Evolutionary conservation across 2,113 vertebrate genomes (phyloP).

Genomic region (Oryctolagus cuniculus): DNA sequence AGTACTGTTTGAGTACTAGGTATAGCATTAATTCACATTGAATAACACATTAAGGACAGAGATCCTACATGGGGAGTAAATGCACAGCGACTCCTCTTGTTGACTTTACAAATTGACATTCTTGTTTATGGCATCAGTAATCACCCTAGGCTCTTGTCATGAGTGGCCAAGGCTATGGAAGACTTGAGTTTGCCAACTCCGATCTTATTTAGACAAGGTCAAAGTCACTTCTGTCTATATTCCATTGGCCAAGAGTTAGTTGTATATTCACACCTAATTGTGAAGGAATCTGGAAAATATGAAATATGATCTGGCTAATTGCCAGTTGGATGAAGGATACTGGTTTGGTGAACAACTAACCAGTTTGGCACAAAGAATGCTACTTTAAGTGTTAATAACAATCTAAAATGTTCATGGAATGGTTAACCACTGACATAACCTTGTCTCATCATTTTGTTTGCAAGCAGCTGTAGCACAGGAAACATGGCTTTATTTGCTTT

Average conservation of each 20-base stretch:
- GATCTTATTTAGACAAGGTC: too few relatives aligned
- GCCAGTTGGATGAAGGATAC: neutral
- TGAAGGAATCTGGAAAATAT: neutral
- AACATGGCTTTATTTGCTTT: constrained; percentile 16
- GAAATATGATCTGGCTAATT: neutral
- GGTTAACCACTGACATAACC: neutral
- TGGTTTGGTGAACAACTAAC: neutral
- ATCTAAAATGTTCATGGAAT: neutral
- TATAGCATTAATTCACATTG: too few relatives aligned
- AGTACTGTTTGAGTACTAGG: too few relatives aligned
- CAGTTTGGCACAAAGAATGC: neutral
- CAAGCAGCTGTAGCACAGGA: neutral
- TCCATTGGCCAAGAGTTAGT: neutral
- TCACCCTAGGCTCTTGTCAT: too few relatives aligned
- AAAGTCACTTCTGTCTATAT: neutral
- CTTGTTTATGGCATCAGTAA: too few relatives aligned
- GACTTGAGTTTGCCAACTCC: too few relatives aligned
- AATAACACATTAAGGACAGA: too few relatives aligned
- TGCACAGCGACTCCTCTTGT: too few relatives aligned
- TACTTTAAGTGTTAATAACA: constrained; percentile 43
- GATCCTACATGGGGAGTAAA: too few relatives aligned
- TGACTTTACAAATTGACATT: too few relatives aligned
- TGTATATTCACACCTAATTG: neutral
- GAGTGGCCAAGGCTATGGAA: too few relatives aligned
- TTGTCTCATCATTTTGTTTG: neutral